Conservation (phyloP, 2,888 invertebrate species). For the Lasioglossum marginatum region DNA sequence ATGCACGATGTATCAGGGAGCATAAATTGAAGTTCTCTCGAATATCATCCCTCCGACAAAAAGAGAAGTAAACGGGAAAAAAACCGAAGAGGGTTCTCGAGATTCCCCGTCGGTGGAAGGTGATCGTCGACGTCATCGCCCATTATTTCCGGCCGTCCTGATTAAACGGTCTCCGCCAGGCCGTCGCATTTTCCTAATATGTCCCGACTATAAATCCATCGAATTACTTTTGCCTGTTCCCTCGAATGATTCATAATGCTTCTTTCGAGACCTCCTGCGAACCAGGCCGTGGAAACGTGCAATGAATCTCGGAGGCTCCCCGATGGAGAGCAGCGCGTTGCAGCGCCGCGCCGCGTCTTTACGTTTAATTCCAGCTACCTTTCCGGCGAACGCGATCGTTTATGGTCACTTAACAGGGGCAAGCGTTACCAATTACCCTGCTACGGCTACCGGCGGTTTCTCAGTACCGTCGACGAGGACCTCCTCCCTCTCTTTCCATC, state of each 20-base stretch:
- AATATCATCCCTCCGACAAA: not conserved
- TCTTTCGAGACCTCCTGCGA: constrained; percentile 53
- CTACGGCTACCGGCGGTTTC: constrained; percentile 9
- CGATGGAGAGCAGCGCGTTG: constrained; percentile 37
- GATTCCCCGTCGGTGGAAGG: constrained; percentile 12
- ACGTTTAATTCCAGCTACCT: constrained; percentile 64
- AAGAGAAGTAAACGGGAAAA: not conserved
- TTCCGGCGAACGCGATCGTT: constrained; percentile 66
- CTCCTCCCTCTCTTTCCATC: not conserved
- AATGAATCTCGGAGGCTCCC: constrained; percentile 50
- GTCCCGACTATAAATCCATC: constrained; percentile 61
- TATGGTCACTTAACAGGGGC: constrained; percentile 71
- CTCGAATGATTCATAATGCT: constrained; percentile 55
- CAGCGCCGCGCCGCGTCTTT: constrained; percentile 42
- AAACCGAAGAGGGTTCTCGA: not conserved
- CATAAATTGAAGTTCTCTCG: not conserved
- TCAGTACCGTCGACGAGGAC: not conserved
- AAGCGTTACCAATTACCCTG: constrained; percentile 79
- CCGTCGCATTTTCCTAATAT: constrained; percentile 56
- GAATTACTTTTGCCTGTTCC: constrained; percentile 50
- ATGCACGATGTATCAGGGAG: not conserved
- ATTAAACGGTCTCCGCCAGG: constrained; percentile 40
- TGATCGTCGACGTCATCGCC: constrained; percentile 15
- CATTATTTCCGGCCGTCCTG: constrained; percentile 33
- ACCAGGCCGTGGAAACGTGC: constrained; percentile 53